phyloP scores from a whole-genome alignment of 1,140 invertebrate species.

The Bombus terrestris region DNA sequence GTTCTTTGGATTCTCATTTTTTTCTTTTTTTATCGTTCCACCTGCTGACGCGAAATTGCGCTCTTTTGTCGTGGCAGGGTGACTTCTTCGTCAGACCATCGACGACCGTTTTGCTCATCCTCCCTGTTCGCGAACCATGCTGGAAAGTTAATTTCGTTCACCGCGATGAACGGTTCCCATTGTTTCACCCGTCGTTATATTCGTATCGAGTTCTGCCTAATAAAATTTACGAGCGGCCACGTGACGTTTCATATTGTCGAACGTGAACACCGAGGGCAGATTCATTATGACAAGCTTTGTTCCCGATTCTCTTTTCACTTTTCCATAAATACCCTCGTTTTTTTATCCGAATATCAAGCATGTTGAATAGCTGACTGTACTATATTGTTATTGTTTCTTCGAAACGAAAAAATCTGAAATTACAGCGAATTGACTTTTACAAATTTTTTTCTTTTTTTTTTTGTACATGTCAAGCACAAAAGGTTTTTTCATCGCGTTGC shows the following conservation, averaged over 20 bases:
- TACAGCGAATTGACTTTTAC: not conserved
- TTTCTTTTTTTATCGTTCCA: slow-evolving; percentile 61
- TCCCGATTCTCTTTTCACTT: not conserved
- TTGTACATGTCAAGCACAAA: not conserved
- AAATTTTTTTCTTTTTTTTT: not conserved
- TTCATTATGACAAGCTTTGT: slow-evolving; percentile 13
- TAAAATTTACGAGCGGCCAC: slow-evolving; percentile 10
- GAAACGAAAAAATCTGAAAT: not conserved
- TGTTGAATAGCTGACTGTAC: not conserved
- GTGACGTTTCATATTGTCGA: slow-evolving; percentile 2
- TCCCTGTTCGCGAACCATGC: not conserved
- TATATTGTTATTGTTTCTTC: not conserved
- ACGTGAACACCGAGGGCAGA: not conserved
- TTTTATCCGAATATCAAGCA: not conserved
- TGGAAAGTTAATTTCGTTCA: slow-evolving; percentile 33
- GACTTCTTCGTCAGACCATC: not conserved
- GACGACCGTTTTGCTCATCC: not conserved
- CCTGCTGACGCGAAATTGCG: slow-evolving; percentile 61
- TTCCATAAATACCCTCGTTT: not conserved
- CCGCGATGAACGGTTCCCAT: slow-evolving; percentile 7
- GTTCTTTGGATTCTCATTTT: slow-evolving; percentile 6
- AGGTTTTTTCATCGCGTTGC: not conserved
- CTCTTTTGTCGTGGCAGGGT: slow-evolving; percentile 12
- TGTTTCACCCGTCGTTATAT: slow-evolving; percentile 7
- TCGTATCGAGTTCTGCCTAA: slow-evolving; percentile 3